phyloP scores from a whole-genome alignment of 2,888 invertebrate species.

The Ormyrus rosae region DNA sequence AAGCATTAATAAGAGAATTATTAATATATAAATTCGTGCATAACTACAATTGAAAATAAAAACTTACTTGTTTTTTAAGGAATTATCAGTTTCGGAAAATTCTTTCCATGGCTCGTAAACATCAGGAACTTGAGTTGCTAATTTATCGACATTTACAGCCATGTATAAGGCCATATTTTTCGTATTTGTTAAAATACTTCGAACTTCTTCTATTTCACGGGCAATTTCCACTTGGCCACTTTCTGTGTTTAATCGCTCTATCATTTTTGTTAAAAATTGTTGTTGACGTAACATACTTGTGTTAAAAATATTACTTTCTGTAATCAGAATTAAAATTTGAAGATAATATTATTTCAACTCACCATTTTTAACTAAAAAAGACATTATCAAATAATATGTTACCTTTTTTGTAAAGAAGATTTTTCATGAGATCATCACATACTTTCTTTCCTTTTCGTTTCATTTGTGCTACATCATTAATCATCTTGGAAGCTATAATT shows the following conservation, averaged over 20 bases:
- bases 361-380: neutral
- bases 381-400: slow-evolving; percentile 50
- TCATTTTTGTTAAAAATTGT: slow-evolving; percentile 83
- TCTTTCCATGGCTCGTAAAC: slow-evolving; percentile 79
- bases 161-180: slow-evolving; percentile 84
- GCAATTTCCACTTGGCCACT: slow-evolving; percentile 76
- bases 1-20: neutral
- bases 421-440: slow-evolving; percentile 80
- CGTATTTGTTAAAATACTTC: slow-evolving; percentile 79
- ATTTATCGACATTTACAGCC: slow-evolving; percentile 82
- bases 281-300: slow-evolving; percentile 86
- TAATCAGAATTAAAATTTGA: slow-evolving; percentile 35
- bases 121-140: slow-evolving; percentile 76
- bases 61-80: slow-evolving; percentile 68
- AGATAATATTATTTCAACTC: slow-evolving; percentile 31
- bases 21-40: neutral
- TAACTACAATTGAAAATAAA: slow-evolving; percentile 13
- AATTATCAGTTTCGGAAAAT: slow-evolving; percentile 64
- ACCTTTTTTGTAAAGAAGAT: slow-evolving; percentile 80
- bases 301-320: slow-evolving; percentile 85
- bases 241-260: slow-evolving; percentile 79
- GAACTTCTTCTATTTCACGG: slow-evolving; percentile 77
- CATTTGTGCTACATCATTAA: slow-evolving; percentile 87
- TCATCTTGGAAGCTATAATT: slow-evolving; percentile 87
- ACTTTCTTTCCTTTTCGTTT: slow-evolving; percentile 86